Conservation (phyloP, 2,888 invertebrate species). For the Tuberolachnus salignus region DNA sequence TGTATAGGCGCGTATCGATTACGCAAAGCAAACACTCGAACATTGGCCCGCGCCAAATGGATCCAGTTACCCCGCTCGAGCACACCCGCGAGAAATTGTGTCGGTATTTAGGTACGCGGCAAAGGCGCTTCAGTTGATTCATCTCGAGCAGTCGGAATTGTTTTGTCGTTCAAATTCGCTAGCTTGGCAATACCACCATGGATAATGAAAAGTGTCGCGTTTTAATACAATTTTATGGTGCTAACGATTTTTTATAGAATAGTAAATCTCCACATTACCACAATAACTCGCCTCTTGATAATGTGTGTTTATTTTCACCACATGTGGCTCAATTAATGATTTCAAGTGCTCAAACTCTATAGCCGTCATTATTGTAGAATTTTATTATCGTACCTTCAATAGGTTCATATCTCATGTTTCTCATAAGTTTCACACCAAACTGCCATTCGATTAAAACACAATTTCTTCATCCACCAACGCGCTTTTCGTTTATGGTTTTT, state of each 20-base stretch:
- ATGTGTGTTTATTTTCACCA: too few species aligned
- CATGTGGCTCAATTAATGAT: too few species aligned
- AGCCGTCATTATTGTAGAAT: too few species aligned
- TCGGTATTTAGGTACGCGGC: conserved; percentile 13
- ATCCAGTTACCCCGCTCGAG: conserved; percentile 6
- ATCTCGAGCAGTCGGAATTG: conserved; percentile 21
- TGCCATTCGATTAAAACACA: too few species aligned
- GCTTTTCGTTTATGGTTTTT: too few species aligned
- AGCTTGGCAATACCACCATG: conserved; percentile 4
- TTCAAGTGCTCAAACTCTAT: too few species aligned
- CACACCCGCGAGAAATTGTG: conserved; percentile 2
- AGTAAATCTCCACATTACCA: conserved; percentile 32
- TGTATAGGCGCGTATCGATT: too few species aligned
- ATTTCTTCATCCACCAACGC: too few species aligned
- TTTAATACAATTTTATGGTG: conserved; percentile 17
- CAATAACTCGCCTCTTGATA: neutral
- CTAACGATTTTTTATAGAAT: conserved; percentile 23
- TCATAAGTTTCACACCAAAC: too few species aligned
- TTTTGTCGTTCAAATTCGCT: conserved; percentile 1
- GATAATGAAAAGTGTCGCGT: conserved; percentile 34
- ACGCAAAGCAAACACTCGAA: too few species aligned
- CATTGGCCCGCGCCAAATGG: conserved; percentile 5
- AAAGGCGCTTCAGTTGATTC: conserved; percentile 25
- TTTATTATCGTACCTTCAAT: too few species aligned
- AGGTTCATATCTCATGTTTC: too few species aligned